Evolutionary conservation across 2,113 vertebrate species (phyloP).

Genomic region (Halcyon senegalensis): DNA sequence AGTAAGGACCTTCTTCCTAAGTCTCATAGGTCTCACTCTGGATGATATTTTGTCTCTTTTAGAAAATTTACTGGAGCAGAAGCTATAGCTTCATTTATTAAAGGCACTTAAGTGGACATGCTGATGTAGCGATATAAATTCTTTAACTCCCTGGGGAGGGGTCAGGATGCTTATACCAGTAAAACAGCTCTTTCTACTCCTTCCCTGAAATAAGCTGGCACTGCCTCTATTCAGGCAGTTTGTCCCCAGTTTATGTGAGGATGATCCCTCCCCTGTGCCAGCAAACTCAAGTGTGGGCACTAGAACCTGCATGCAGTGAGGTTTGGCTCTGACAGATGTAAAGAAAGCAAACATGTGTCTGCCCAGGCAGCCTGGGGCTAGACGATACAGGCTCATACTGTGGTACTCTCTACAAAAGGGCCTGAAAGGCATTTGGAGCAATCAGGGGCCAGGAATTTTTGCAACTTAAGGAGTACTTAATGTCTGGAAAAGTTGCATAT

Average conservation of each 20-base stretch:
- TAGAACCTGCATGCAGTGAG: neutral
- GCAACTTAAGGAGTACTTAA: neutral
- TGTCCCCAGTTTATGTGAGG: neutral
- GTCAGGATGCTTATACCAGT: neutral
- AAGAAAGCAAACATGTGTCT: neutral
- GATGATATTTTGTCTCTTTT: neutral
- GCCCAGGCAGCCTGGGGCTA: neutral
- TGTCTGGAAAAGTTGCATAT: neutral
- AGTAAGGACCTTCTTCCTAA: no score
- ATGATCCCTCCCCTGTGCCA: neutral
- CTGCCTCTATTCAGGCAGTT: neutral
- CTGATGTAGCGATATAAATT: neutral
- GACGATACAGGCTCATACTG: neutral
- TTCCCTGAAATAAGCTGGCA: neutral
- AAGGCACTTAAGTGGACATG: neutral
- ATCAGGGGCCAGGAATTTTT: neutral
- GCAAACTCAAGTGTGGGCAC: rapidly evolving
- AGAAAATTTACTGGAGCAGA: neutral
- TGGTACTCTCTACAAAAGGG: neutral
- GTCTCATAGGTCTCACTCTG: neutral
- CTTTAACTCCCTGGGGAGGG: neutral
- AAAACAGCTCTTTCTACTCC: neutral
- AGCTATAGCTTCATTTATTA: neutral
- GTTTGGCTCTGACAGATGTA: neutral
- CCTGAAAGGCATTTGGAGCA: neutral